phyloP scores from a whole-genome alignment of 2,888 invertebrate genomes.

The Limnephilus auricula region DNA sequence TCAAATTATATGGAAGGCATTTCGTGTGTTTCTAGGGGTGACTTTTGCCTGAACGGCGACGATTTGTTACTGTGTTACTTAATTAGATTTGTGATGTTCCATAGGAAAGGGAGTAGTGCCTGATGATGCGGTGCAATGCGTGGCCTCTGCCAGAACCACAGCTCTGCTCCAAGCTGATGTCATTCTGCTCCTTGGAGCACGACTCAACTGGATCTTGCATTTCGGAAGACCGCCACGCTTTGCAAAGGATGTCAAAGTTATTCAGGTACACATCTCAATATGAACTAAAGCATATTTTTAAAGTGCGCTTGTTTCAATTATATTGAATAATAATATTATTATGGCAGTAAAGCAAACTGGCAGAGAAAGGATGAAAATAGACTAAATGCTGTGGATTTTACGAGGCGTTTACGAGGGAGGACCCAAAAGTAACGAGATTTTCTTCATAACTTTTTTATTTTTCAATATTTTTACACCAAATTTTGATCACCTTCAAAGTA shows the following conservation, averaged over 20 bases:
- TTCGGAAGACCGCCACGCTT: slow-evolving; percentile 95
- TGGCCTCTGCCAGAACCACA: slow-evolving; percentile 81
- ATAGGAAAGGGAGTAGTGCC: slow-evolving; percentile 86
- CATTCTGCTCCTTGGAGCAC: slow-evolving; percentile 90
- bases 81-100: neutral
- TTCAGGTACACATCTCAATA: slow-evolving; percentile 82
- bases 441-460: too few species aligned
- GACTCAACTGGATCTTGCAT: slow-evolving; percentile 98
- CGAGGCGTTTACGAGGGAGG: too few species aligned
- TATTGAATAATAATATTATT: too few species aligned
- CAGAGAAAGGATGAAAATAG: too few species aligned
- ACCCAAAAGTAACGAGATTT: too few species aligned
- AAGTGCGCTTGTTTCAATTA: neutral
- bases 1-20: too few species aligned
- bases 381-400: too few species aligned
- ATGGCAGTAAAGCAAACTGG: too few species aligned
- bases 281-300: neutral
- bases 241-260: slow-evolving; percentile 88
- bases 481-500: too few species aligned
- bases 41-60: too few species aligned
- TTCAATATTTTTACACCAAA: too few species aligned
- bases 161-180: slow-evolving; percentile 94
- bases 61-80: neutral
- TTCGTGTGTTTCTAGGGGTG: too few species aligned
- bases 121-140: slow-evolving; percentile 82